Evolutionary conservation across 2,797 vertebrate species (phyloP), one percentile per base, ranked within the genome.

Genomic region (Dallia pectoralis): DNA sequence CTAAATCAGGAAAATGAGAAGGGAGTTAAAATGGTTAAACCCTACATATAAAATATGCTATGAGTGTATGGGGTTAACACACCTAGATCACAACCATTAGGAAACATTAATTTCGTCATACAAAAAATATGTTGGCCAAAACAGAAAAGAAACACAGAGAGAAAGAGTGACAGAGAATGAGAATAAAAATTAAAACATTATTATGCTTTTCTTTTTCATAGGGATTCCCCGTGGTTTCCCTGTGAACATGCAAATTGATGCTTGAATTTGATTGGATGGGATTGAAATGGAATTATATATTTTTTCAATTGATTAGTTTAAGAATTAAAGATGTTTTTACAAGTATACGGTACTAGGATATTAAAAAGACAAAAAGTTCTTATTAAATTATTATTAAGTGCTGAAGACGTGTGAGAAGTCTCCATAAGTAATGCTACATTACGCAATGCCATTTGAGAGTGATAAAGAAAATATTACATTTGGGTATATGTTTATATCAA

Each of bases 11-110:
- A 12, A 22, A 40, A 72, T 74, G 49, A 19, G 49, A 19, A n/a
- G 16, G 6, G 49, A 51, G 19, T 51, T n/a, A 61, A 32, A 68
- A 71, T 74, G 63, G 14, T 65, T 65, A 36, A 36, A 36, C 33
- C 33, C 3, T 36, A 36, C 33, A 36, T 7, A 36, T 36, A 36
- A 36, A 36, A 36, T 7, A 3, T 36, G 33, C 33, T 36, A 3
- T 36, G 33, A 36, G 33, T 36, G 33, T 36, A 7, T 36, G 33
- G 33, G 3, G n/a, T n/a, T 25, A 68, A 49, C 44, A 74, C 72
- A 75, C 47, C 15, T 73, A 64, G 29, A 4, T 48, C 44, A 64
- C 30, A 18, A 19, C 11, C 44, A 48, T 66, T 66, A 36, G 33
- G 33, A 36, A 62, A 14, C 9, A 62, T n/a, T n/a, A 27, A 11